Percentiles rank a stretch among this genome's conserved stretches.
These are phyloP conservation scores for Pogonocichla stellata DNA, from an alignment of 2,113 vertebrate species.

Conservation along the genomic window DNA sequence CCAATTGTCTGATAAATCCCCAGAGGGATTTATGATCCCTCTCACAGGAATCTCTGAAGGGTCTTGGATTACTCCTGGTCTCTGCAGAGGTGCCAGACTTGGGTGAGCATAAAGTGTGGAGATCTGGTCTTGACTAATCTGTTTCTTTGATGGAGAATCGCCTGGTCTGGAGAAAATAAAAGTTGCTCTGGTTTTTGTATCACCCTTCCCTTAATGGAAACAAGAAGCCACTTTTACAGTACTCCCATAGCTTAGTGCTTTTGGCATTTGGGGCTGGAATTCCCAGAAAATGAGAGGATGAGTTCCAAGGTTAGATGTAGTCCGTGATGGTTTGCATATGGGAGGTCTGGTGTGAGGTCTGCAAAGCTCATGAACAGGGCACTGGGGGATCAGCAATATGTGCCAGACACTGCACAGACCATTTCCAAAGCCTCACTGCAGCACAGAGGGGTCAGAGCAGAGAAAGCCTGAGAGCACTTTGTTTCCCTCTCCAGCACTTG, in stretches of 20 bases:
- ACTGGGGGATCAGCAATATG: not conserved
- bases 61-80: not conserved
- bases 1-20: not conserved
- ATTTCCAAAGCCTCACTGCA: not conserved
- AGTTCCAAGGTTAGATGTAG: not conserved
- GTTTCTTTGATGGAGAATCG: not conserved
- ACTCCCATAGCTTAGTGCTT: not conserved
- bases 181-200: not conserved
- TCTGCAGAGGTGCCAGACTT: not conserved
- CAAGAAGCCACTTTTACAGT: not conserved
- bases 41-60: not conserved
- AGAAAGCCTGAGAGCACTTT: not conserved
- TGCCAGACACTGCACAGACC: not conserved
- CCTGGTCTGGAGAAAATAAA: not conserved
- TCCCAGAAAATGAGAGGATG: not conserved
- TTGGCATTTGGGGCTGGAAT: not conserved
- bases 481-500: fast-evolving
- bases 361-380: fast-evolving
- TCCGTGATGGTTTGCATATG: not conserved
- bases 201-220: not conserved
- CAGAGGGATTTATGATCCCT: not conserved
- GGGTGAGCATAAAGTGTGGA: not conserved
- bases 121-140: not conserved
- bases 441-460: not conserved
- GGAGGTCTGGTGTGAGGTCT: not conserved